These are phyloP conservation scores for Sebastes miniatus DNA, from an alignment of 2,797 vertebrate genomes.

Conservation along the genomic window DNA sequence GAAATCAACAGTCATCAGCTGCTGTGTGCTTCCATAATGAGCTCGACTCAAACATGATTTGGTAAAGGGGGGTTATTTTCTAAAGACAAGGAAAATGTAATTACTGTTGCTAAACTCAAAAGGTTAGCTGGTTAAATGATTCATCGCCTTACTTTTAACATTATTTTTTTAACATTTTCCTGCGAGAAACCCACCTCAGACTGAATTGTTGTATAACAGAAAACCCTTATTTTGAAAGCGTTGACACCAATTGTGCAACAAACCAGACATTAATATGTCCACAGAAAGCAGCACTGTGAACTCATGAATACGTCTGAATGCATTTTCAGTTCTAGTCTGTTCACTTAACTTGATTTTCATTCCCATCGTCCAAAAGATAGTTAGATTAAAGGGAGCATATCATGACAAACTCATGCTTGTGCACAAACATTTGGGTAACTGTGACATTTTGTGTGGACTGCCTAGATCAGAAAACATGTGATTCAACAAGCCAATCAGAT, in stretches of 20 bases:
- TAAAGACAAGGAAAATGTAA: background rate
- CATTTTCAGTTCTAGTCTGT: background rate
- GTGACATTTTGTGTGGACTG: too few species aligned
- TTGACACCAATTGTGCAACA: background rate
- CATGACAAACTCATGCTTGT: too few species aligned
- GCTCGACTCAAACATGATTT: background rate
- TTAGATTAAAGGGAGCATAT: too few species aligned
- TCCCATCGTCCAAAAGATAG: background rate
- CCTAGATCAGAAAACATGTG: too few species aligned
- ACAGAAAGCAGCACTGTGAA: background rate
- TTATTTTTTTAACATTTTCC: background rate
- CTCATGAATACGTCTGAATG: background rate
- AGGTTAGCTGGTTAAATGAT: background rate
- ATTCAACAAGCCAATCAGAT: too few species aligned
- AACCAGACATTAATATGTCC: too few species aligned
- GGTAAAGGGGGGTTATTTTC: background rate
- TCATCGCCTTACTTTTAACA: background rate
- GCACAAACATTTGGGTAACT: too few species aligned
- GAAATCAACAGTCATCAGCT: constrained; percentile 45
- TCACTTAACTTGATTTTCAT: background rate
- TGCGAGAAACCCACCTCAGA: background rate
- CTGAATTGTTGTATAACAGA: background rate
- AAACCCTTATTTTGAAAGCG: background rate
- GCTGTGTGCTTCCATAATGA: constrained; percentile 20
- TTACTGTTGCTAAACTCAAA: background rate